Evolutionary conservation across 2,797 vertebrate genomes (phyloP).

Genomic region (Macropodus opercularis): DNA sequence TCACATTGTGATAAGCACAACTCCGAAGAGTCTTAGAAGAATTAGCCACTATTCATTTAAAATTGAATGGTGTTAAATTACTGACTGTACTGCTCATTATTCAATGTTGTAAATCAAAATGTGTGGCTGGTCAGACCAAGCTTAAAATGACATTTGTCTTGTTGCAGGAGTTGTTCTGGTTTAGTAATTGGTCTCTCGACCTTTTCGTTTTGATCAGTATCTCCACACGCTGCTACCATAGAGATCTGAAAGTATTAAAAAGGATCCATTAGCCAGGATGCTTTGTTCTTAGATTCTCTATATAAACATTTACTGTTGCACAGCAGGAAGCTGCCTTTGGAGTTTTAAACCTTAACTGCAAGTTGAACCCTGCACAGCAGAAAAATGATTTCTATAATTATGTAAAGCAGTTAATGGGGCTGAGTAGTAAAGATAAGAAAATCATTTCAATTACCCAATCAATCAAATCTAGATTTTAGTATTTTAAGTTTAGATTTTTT

Average conservation of each 20-base stretch:
- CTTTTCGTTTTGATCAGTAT: conserved; percentile 30
- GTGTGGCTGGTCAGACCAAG: background rate
- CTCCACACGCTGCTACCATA: conserved; percentile 23
- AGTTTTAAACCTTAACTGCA: conserved; percentile 2
- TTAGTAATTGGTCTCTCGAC: conserved; percentile 39
- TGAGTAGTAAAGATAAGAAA: background rate
- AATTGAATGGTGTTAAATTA: conserved; percentile 1
- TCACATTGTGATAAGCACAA: background rate
- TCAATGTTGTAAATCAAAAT: conserved; percentile 1
- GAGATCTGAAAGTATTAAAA: conserved; percentile 36
- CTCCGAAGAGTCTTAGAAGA: background rate
- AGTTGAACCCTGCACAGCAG: background rate
- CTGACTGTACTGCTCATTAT: background rate
- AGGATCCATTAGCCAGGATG: conserved; percentile 4
- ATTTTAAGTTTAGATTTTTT: background rate
- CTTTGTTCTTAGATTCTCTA: background rate
- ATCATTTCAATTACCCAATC: too few relatives aligned
- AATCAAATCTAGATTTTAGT: background rate
- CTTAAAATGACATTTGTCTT: background rate
- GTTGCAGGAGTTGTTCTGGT: conserved; percentile 2
- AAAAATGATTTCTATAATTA: conserved; percentile 14
- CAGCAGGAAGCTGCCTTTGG: background rate
- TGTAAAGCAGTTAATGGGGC: conserved; percentile 3
- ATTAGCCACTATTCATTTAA: background rate
- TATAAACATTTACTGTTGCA: background rate